Percentiles rank a stretch among this genome's conserved stretches.
Conservation (phyloP, 2,888 invertebrate species). For the Drosophila falleni region DNA sequence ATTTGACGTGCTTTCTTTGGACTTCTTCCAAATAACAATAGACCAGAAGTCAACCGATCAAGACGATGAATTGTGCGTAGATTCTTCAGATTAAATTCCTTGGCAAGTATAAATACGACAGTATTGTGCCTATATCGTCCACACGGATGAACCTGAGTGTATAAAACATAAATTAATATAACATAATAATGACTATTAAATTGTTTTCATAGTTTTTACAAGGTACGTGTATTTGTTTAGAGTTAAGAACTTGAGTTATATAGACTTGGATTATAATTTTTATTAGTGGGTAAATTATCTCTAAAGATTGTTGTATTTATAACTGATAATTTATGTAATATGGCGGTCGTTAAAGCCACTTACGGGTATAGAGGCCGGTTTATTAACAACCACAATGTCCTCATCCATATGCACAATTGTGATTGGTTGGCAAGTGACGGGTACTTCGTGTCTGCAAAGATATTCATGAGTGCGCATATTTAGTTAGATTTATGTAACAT, state of each 20-base stretch:
- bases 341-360: slow-evolving; percentile 95
- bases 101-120: slow-evolving; percentile 97
- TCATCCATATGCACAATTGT: slow-evolving; percentile 99
- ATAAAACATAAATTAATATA: neutral
- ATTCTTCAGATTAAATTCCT: slow-evolving; percentile 97
- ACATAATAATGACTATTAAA: neutral
- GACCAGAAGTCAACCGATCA: slow-evolving; percentile 97
- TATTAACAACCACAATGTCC: slow-evolving; percentile 99
- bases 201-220: neutral
- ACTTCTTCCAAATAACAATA: slow-evolving; percentile 96
- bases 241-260: neutral
- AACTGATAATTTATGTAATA: slow-evolving; percentile 69
- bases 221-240: neutral
- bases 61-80: slow-evolving; percentile 97
- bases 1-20: slow-evolving; percentile 97
- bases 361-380: slow-evolving; percentile 99
- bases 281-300: slow-evolving; percentile 3
- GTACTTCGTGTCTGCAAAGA: slow-evolving; percentile 97
- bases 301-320: neutral
- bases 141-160: slow-evolving; percentile 95
- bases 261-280: slow-evolving; percentile 1
- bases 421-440: slow-evolving; percentile 98
- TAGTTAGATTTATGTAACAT: slow-evolving; percentile 54
- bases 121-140: slow-evolving; percentile 99
- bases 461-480: slow-evolving; percentile 51